Evolutionary conservation across 2,888 invertebrate species (phyloP).

Genomic region (Sepiola atlantica): DNA sequence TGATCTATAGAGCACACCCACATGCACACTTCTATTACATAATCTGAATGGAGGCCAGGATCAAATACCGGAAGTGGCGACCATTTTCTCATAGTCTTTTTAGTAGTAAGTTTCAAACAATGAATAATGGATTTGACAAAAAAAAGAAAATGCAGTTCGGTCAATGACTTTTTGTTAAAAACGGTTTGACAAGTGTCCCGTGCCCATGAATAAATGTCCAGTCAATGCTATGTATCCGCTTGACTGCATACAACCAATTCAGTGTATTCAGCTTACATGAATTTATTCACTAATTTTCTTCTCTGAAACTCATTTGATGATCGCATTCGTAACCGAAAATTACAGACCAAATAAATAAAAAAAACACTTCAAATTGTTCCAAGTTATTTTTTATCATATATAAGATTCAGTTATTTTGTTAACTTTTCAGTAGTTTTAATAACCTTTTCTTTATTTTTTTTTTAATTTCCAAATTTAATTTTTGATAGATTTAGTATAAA

Average conservation of each 20-base stretch:
- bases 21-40: background rate
- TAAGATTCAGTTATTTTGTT: background rate
- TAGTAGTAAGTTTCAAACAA: slow-evolving; percentile 15
- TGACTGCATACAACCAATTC: background rate
- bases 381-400: background rate
- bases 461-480: background rate
- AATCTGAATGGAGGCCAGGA: background rate
- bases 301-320: background rate
- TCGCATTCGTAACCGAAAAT: background rate
- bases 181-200: background rate
- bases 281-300: background rate
- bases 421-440: too few relatives aligned
- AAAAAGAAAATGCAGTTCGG: background rate
- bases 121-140: background rate
- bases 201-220: background rate
- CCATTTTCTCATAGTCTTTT: background rate
- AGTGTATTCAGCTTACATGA: background rate
- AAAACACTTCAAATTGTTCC: background rate
- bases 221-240: background rate
- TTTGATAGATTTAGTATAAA: background rate
- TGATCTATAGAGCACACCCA: background rate
- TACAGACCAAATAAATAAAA: background rate
- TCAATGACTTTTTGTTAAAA: background rate
- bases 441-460: too few relatives aligned
- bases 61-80: background rate